A percentile compares a stretch with the other conserved stretches of the same genome.
These are phyloP conservation scores for Pyrrhosoma nymphula DNA, from an alignment of 2,888 invertebrate species.

Conservation along the genomic window DNA sequence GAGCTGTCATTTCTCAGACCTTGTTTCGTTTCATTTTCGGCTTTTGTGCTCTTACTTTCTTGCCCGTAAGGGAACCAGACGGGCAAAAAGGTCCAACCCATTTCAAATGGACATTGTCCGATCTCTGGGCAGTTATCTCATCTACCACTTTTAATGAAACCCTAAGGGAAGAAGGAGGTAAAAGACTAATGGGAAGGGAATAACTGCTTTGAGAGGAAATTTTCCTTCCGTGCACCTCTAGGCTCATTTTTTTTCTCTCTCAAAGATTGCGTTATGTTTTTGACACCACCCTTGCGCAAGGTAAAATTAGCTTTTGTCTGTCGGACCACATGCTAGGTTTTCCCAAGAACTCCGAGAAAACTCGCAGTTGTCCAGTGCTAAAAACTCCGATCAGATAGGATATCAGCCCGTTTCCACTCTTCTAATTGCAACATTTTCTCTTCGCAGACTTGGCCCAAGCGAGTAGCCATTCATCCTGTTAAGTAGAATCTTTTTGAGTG, in stretches of 20 bases:
- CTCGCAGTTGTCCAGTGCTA: too few relatives aligned
- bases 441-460: too few relatives aligned
- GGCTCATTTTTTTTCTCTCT: not conserved
- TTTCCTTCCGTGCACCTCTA: not conserved
- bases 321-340: too few relatives aligned
- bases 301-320: too few relatives aligned
- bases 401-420: too few relatives aligned
- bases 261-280: not conserved
- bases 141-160: not conserved
- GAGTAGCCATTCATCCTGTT: too few relatives aligned
- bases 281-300: not conserved
- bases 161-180: not conserved
- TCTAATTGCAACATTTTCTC: too few relatives aligned
- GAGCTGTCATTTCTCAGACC: slow-evolving; percentile 5
- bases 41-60: not conserved
- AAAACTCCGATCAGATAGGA: too few relatives aligned
- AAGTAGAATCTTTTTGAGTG: too few relatives aligned
- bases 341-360: too few relatives aligned
- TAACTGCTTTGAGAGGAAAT: not conserved
- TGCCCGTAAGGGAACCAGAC: not conserved
- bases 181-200: not conserved
- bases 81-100: not conserved
- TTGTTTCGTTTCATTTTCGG: slow-evolving; percentile 11
- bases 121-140: not conserved
- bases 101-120: not conserved